A percentile compares a stretch with the other conserved stretches of the same genome.
These are phyloP conservation scores for Tragelaphus scriptus DNA, from an alignment of 2,113 vertebrate genomes.

Conservation along the genomic window DNA sequence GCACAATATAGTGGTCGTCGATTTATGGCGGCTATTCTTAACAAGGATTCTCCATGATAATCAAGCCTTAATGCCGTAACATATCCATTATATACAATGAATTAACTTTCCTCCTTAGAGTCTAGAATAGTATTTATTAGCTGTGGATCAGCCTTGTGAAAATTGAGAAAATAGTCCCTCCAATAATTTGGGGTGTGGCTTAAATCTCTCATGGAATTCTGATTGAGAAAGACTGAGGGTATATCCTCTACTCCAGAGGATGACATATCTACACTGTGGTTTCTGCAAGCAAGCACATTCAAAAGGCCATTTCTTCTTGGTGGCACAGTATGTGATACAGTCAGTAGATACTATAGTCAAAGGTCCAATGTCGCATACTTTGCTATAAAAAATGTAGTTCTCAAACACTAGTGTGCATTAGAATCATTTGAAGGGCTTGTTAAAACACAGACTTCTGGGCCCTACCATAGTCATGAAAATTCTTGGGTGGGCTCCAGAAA, in stretches of 20 bases:
- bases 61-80: background rate
- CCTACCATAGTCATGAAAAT: background rate
- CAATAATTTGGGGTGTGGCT: background rate
- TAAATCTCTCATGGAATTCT: background rate
- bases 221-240: background rate
- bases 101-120: background rate
- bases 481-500: background rate
- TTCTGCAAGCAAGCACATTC: background rate
- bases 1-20: background rate
- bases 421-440: background rate
- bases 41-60: background rate
- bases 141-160: background rate
- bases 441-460: background rate
- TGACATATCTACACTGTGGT: background rate
- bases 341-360: background rate
- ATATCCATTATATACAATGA: background rate
- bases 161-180: background rate
- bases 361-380: background rate
- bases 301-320: background rate
- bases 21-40: background rate
- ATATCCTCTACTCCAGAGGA: background rate
- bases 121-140: background rate
- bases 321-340: background rate
- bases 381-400: background rate
- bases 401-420: background rate